phyloP scores from a whole-genome alignment of 2,888 invertebrate genomes.

The Elysia crispata region DNA sequence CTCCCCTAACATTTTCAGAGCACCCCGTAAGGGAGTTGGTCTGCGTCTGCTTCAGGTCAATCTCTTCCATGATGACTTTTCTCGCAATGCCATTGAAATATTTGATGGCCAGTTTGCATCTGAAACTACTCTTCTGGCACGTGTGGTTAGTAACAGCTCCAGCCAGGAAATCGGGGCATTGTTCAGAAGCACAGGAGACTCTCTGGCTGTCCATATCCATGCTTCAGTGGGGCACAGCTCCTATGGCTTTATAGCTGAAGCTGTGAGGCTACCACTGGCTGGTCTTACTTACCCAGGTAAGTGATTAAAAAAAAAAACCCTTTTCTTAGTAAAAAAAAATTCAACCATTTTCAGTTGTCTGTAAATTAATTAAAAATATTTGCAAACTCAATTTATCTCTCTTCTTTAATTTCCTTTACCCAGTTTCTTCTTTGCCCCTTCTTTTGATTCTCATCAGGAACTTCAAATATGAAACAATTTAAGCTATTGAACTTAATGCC shows the following conservation, averaged over 20 bases:
- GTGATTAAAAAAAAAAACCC: no score
- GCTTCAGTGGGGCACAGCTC: constrained; percentile 94
- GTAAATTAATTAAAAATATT: not conserved
- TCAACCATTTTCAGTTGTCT: not conserved
- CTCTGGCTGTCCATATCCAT: constrained; percentile 90
- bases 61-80: constrained; percentile 78
- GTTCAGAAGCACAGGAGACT: constrained; percentile 66
- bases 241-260: constrained; percentile 98
- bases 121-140: constrained; percentile 70
- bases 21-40: constrained; percentile 88
- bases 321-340: no score
- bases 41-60: constrained; percentile 80
- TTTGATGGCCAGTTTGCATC: constrained; percentile 95
- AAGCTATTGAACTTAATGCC: no score
- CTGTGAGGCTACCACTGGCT: constrained; percentile 89
- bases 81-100: constrained; percentile 87
- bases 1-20: constrained; percentile 77
- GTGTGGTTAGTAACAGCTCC: constrained; percentile 66
- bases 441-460: no score
- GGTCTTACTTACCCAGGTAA: constrained; percentile 73
- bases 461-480: no score
- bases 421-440: no score
- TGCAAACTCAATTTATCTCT: not conserved
- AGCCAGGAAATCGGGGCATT: constrained; percentile 55
- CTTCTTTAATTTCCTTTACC: not conserved